Base-by-base conservation (phyloP, 2,797 vertebrate species). In the Steatocranus sp. region DNA sequence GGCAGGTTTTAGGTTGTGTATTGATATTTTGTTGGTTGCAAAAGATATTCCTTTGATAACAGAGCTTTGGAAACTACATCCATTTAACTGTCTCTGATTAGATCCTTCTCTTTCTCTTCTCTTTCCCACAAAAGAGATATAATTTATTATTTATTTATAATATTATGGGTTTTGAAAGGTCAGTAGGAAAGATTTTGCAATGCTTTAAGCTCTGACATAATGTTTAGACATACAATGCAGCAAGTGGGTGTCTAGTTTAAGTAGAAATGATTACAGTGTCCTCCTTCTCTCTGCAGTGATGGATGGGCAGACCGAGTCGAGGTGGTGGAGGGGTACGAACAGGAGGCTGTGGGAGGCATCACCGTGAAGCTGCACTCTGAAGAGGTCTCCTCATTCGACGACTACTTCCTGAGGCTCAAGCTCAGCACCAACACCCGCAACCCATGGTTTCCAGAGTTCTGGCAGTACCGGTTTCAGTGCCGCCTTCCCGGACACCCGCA, bases 241-340 rank as follows among this genome's bases (percentile, higher is more conserved):
- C 3, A 83, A 14, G n/a, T 9, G 20, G 6, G 18, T 15, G n/a
- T 10, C 56, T 38, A 11, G 9, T 20, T 5, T 27, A 73, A 48
- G 66, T 11, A 46, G 43, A 78, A 8, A 48, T 80, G 54, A 83
- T 11, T 54, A 7, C 15, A 3, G 17, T 46, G 82, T 89, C 46
- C 3, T 83, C 50, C 50, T 86, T 86, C 82, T 85, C 82, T 66
- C 73, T 51, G 79, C 91, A 99, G 98, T 87, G 98, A 99, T 0
- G 98, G 98, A 78, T 99, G 98, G 98, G 98, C 98, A n/a, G 98
- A 99, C 94, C 96, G 98, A 84, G 96, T 99, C 43, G 98, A 99
- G 96, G 98, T 99, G 86, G 98, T 99, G 88, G 98, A 99, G 94
- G 98, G 98, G 0, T 99, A 97, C 2, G 98, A 99, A 63, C 96